Evolutionary conservation across 2,113 vertebrate species (phyloP).

Genomic region (Aphyosemion australe): DNA sequence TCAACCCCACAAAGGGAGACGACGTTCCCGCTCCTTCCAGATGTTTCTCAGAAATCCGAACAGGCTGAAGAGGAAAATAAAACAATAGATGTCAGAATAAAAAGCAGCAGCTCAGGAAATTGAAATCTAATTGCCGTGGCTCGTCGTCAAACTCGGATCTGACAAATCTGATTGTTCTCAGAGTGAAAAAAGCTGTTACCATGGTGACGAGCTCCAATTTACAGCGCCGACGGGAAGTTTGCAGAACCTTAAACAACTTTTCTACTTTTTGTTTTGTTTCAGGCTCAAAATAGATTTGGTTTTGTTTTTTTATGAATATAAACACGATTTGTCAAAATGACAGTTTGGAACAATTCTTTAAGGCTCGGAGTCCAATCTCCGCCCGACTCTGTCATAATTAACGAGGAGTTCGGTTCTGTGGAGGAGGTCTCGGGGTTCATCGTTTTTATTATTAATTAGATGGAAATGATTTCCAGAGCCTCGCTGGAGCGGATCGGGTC

Average conservation of each 20-base stretch:
- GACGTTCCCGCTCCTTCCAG: too few relatives aligned
- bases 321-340: neutral
- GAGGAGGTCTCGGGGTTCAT: neutral
- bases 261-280: conserved; percentile 2
- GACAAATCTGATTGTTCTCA: neutral
- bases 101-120: conserved; percentile 21
- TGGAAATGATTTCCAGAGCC: neutral
- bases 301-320: neutral
- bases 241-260: neutral
- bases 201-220: neutral
- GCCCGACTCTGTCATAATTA: neutral
- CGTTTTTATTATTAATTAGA: neutral
- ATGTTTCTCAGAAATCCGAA: neutral
- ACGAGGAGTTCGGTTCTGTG: too few relatives aligned
- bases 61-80: neutral
- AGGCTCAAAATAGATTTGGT: neutral
- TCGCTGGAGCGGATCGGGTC: too few relatives aligned
- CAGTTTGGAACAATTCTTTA: neutral
- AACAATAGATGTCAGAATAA: neutral
- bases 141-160: conserved; percentile 7
- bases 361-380: neutral
- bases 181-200: conserved; percentile 5
- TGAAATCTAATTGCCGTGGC: neutral
- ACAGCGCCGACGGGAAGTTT: neutral
- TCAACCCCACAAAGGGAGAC: too few relatives aligned